These are phyloP conservation scores for Drosophila jambulina DNA, from an alignment of 1,140 invertebrate species.

Conservation along the genomic window DNA sequence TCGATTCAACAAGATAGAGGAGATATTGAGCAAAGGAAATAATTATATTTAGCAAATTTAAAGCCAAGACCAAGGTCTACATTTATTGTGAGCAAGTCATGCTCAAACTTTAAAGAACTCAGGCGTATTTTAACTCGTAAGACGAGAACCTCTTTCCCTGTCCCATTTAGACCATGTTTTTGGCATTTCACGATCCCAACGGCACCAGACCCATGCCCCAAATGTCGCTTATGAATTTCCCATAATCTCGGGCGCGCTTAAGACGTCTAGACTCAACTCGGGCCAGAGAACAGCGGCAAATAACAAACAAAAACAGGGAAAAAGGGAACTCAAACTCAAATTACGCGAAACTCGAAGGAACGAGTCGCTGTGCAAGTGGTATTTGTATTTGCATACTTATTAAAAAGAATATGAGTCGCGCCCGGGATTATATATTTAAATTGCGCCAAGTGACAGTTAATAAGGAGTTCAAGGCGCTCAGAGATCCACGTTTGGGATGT, in stretches of 20 bases:
- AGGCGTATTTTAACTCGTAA: constrained; percentile 7
- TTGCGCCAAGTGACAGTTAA: constrained; percentile 64
- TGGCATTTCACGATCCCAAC: constrained; percentile 29
- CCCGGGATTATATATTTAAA: constrained; percentile 71
- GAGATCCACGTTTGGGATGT: constrained; percentile 7
- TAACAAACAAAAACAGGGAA: constrained; percentile 46
- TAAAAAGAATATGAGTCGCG: constrained; percentile 65
- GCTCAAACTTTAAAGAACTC: not conserved
- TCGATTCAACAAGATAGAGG: not conserved
- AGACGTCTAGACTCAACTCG: constrained; percentile 55
- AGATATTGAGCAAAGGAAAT: constrained; percentile 3
- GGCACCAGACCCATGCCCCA: not conserved
- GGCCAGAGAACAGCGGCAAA: constrained; percentile 28
- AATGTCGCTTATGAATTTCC: constrained; percentile 50
- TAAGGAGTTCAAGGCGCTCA: constrained; percentile 33
- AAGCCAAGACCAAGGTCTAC: not conserved
- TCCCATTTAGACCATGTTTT: constrained; percentile 12
- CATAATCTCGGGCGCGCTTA: constrained; percentile 50
- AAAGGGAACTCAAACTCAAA: constrained; percentile 40
- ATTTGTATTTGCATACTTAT: constrained; percentile 80
- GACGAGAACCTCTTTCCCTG: constrained; percentile 8
- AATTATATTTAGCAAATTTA: not conserved
- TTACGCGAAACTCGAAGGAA: constrained; percentile 40
- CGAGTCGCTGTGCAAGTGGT: constrained; percentile 13
- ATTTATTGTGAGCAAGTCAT: not conserved